Evolutionary conservation across 1,140 invertebrate species (phyloP), one percentile per base, ranked within the genome.

Genomic region (Hetaerina americana): DNA sequence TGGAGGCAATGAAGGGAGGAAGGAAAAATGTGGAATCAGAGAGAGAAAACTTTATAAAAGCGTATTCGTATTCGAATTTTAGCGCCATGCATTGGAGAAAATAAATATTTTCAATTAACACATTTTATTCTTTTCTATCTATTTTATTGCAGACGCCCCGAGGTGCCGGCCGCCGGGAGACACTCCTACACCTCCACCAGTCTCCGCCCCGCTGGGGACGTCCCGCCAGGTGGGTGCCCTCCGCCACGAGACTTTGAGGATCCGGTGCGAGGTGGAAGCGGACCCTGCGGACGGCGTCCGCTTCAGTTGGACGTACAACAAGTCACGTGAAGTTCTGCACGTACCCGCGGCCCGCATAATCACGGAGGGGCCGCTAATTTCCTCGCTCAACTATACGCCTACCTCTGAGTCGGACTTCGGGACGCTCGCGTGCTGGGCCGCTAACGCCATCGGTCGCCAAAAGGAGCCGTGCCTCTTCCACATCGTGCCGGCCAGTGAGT

Each of bases 391-490:
- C 78, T 92, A 87, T 79, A 86, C 84, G 70, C 85, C 86, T 27
- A 83, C 81, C 70, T 80, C 79, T 67, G 86, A 87, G 70, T 84
- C 85, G 24, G 92, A 95, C 78, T 87, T 92, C 74, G 92, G 92
- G 70, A 91, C 89, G 70, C 81, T 95, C 0, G 88, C 90, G 12
- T 95, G 93, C 77, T 95, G 92, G 92, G 92, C 92, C 0, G 88
- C 86, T 76, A 95, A 94, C 81, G 85, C 85, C 74, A 87, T 94
- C 10, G 93, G 93, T 67, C 86, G 87, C 76, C 92, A 94, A 81
- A 85, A 85, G 73, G 84, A 84, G 74, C 92, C 93, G 5, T 95
- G 93, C 78, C 81, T 92, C 69, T 92, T 94, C 80, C 87, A 90
- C 79, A 86, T 95, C 69, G 81, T 92, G 73, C 89, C 90, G 74